Base-by-base conservation (phyloP, 2,888 invertebrate genomes). In the Meghimatium bilineatum region DNA sequence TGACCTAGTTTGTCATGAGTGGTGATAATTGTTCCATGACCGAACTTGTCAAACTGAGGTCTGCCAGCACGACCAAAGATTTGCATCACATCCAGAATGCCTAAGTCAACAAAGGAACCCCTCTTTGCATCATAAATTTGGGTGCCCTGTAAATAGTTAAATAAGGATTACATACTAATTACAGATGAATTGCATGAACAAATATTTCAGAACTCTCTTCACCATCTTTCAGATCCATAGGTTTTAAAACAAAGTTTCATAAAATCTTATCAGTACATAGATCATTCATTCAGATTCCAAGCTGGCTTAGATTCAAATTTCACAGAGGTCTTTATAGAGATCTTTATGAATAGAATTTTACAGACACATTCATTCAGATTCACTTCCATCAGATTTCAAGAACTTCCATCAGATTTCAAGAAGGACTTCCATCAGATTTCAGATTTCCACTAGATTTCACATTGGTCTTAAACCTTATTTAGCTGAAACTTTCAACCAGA, bases 51-150 rank as follows among this genome's bases (percentile, higher is more conserved):
- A 94, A 96, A 99, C 94, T 99, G 99, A 0, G 99, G 99, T 1
- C 99, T 95, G 8, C 99, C 99, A 8, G 99, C 99, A 83, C 99
- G 96, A 66, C 99, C 99, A 94, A 99, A 99, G 90, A 99, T 99
- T 91, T 94, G 94, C 91, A 93, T 91, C 69, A 99, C 99, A 93
- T 99, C 99, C 86, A 99, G 94, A 90, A 99, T 98, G 84, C 98
- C 98, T 71, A 99, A 95, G 93, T 99, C 98, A 0, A 99, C 96
- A 94, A 98, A 99, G 0, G 96, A 95, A 5, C 99, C 98, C 91
- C 96, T 97, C 88, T 97, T 97, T 38, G 99, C 96, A 94, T 99
- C 98, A 94, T 99, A 99, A 87, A 99, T 96, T 93, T 98, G 98
- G 17, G 99, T 99, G 49, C 98, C 98, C 97, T 97, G 94, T 49